Percentiles rank a stretch among this genome's conserved stretches.
phyloP scores from a whole-genome alignment of 92 coral and sea anemone species.

The Epizoanthus stellaris region DNA sequence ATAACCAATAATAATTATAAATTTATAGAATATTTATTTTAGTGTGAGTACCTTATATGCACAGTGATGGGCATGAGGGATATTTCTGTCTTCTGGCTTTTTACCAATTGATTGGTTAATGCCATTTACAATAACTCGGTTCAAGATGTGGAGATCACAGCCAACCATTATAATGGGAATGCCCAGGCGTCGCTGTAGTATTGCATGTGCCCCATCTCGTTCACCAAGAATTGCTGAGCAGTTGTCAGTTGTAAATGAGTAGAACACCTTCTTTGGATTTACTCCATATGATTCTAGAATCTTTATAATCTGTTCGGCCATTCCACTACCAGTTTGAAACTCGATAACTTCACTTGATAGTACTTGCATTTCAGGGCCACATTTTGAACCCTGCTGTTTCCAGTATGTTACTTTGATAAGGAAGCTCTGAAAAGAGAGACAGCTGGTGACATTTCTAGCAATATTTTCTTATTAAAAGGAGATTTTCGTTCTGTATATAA shows the following conservation, averaged over 20 bases:
- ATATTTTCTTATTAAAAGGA: no score
- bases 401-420: no score
- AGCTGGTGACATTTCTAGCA: no score
- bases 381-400: no score
- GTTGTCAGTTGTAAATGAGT: not conserved
- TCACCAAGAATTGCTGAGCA: constrained; percentile 2
- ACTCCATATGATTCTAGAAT: not conserved
- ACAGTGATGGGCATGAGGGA: constrained; percentile 9
- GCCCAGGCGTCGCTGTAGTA: not conserved
- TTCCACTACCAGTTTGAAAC: not conserved
- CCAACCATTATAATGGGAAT: constrained; percentile 15
- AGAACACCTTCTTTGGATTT: not conserved
- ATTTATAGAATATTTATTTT: not conserved
- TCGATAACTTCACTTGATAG: no score
- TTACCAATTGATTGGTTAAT: not conserved
- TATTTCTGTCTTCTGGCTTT: constrained; percentile 12
- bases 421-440: no score
- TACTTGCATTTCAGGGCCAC: no score
- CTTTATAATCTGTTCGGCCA: not conserved
- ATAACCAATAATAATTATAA: not conserved
- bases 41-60: not conserved
- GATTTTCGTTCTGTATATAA: no score
- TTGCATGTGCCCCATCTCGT: constrained; percentile 7
- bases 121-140: not conserved
- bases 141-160: constrained; percentile 4